Evolutionary conservation across 92 coral and sea anemone species (phyloP), one percentile per base, ranked within the genome.

Genomic region (Actinostola sp.): DNA sequence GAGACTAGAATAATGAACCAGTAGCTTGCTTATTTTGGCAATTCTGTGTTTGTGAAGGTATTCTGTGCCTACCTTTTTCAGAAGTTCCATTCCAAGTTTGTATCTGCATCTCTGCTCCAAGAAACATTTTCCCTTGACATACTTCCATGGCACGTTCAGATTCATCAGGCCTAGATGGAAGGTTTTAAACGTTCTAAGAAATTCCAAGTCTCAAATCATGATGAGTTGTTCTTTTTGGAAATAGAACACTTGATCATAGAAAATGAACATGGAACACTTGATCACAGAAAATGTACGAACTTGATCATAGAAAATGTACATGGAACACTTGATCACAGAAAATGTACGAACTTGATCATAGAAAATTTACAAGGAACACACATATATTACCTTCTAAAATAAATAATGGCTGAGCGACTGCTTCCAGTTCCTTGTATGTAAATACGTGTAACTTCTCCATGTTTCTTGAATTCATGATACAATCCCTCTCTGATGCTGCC

Each of bases 391-490:
- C 98, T 91, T 80, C 97, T 88, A 43, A 94, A 94, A 66, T 86
- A 92, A 1, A 94, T 75, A 44, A 94, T 66, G 16, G 98, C 98
- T 72, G 77, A 92, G 61, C 98, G 80, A 50, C 72, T 88, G 50
- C 70, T 82, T 8, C 97, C 98, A 45, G 89, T 81, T 36, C 98
- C 98, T 63, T 88, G 92, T 53, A 91, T 84, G 57, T 76, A 88
- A 17, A 94, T 94, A 12, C 93, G 92, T n/a, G 83, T 71, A 21
- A 94, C 98, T 78, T 94, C 98, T 27, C 98, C 98, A 80, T 94
- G 91, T 63, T 94, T 94, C 84, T 94, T 94, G 67, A 94, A 94
- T 66, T 94, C 98, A 66, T 94, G 98, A 65, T 88, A 94, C 48
- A 94, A 76, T 0, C 98, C 98, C 44, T 92, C 98, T 50, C 91